A percentile compares a stretch with the other conserved stretches of the same genome.
Conservation (phyloP, 2,113 vertebrate genomes). For the Bagarius yarrelli region DNA sequence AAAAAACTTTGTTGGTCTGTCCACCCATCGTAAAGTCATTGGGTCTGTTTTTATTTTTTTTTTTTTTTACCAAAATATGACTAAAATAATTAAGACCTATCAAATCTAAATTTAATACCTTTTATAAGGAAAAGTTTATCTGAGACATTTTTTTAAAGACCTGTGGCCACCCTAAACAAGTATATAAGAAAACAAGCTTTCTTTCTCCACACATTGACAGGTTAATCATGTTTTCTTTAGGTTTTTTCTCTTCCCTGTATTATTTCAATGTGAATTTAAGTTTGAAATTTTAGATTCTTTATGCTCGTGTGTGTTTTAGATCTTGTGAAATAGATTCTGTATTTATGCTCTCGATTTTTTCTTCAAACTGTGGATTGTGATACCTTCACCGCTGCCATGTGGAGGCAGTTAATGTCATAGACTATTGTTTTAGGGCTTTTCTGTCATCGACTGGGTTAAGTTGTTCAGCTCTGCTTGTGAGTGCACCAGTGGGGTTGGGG, state of each 20-base stretch:
- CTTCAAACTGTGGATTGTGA: not conserved
- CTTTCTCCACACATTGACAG: not conserved
- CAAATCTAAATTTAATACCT: no score
- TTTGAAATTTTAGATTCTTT: not conserved
- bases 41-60: no score
- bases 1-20: no score
- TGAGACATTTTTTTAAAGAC: no score
- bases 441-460: not conserved
- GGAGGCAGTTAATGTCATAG: not conserved
- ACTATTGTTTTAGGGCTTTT: not conserved
- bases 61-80: no score
- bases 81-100: no score
- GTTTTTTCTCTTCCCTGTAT: not conserved
- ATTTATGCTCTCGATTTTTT: not conserved
- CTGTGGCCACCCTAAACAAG: no score
- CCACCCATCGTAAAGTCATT: no score
- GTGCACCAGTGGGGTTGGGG: not conserved
- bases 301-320: not conserved
- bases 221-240: not conserved
- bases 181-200: no score
- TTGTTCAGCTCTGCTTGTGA: not conserved
- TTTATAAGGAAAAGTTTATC: no score
- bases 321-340: not conserved
- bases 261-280: not conserved
- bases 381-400: not conserved